Evolutionary conservation across 2,113 vertebrate species (phyloP), one percentile per base, ranked within the genome.

Genomic region (Otus sunia): DNA sequence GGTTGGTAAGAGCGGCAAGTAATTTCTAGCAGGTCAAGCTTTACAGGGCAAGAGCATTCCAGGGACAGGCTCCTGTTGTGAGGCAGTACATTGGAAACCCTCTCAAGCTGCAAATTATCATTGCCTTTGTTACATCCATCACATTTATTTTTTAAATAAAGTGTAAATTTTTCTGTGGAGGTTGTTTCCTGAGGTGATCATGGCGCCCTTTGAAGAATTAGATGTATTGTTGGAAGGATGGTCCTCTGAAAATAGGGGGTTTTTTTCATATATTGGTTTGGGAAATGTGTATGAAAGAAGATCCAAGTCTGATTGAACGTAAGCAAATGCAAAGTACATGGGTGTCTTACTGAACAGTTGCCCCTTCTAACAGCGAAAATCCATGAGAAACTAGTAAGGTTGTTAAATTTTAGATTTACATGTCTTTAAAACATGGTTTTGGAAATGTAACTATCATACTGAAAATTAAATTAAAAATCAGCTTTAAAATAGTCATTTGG

Each of bases 361-460:
- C 43, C 6, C 9, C 26, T 88, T 79, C 53, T 73, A 29, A 23
- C 12, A 63, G 29, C 68, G 60, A 60, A 43, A 36, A 82, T 58
- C 86, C 22, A 14, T 0, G 0, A 43, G 47, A 59, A 90, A 1
- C 59, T 63, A 30, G 47, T 47, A 55, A 67, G 14, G 6, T 47
- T 37, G 55, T 29, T 83, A 15, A 50, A 55, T 62, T 74, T 69
- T 37, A 52, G 37, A 77, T 88, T 55, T 58, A 23, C 15, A 11
- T 2, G 0, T 59, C 59, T 69, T 71, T 71, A 77, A 69, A 93
- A 43, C 12, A 4, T 30, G 7, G 4, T 80, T 69, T 88, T 93
- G 67, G 62, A 47, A 23, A 1, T 59, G 37, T 32, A 73, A 37
- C 19, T 29, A 9, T 21, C 22, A 55, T 39, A 62, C 17, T 0